These are phyloP conservation scores for Euproctis similis DNA, from an alignment of 2,888 invertebrate species.

Conservation along the genomic window DNA sequence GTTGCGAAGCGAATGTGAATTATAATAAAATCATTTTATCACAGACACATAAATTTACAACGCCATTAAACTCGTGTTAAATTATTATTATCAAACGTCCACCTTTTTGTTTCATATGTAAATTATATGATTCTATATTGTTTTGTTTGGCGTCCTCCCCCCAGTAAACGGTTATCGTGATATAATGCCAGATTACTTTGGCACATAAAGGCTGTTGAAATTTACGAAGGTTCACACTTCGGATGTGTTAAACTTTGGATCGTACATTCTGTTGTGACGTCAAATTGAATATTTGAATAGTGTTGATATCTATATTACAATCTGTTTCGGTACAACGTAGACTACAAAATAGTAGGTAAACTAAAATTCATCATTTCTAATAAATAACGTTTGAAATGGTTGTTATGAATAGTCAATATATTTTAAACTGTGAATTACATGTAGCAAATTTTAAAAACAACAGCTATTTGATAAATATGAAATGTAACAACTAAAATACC, in stretches of 20 bases:
- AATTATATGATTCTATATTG: constrained; percentile 9
- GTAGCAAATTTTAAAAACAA: too few species aligned
- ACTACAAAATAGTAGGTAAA: too few species aligned
- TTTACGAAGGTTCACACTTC: constrained; percentile 2
- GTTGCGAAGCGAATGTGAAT: too few species aligned
- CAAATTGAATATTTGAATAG: constrained; percentile 1
- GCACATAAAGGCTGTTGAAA: constrained; percentile 5
- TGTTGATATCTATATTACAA: too few species aligned
- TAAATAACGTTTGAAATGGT: too few species aligned
- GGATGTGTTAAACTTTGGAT: constrained; percentile 1
- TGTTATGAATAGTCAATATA: too few species aligned
- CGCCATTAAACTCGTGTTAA: constrained; percentile 50
- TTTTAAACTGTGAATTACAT: too few species aligned
- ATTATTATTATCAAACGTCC: constrained; percentile 48
- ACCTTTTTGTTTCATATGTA: constrained; percentile 22
- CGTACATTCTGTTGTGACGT: constrained; percentile 1
- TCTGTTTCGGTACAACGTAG: too few species aligned
- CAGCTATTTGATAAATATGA: too few species aligned
- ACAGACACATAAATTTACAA: constrained; percentile 54
- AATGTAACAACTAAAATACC: too few species aligned
- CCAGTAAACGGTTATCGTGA: constrained; percentile 6
- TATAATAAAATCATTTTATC: constrained; percentile 38
- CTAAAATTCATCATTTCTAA: too few species aligned
- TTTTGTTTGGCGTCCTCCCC: constrained; percentile 3
- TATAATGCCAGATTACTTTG: constrained; percentile 8